A percentile compares a stretch with the other conserved stretches of the same genome.
These are phyloP conservation scores for Masticophis lateralis DNA, from an alignment of 2,797 vertebrate species.

Conservation along the genomic window DNA sequence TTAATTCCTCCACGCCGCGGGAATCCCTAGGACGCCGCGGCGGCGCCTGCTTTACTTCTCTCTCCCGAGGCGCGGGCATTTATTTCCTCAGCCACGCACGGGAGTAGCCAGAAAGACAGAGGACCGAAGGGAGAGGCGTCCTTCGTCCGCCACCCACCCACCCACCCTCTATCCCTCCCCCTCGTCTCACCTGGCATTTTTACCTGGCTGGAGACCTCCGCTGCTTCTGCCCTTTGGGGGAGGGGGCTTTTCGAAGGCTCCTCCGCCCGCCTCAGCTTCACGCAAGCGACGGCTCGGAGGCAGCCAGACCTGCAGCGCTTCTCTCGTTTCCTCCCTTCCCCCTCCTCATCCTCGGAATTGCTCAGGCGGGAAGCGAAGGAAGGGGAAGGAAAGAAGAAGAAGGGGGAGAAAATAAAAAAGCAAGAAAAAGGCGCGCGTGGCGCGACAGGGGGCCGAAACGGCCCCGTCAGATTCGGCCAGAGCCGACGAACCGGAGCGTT, in stretches of 20 bases:
- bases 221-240: not conserved
- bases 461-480: not conserved
- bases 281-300: not conserved
- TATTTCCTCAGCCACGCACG: not conserved
- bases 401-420: not conserved
- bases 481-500: not conserved
- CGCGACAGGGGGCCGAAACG: not conserved
- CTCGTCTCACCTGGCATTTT: not conserved
- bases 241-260: constrained; percentile 6
- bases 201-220: constrained; percentile 23
- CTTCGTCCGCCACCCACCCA: not conserved
- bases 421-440: constrained; percentile 19
- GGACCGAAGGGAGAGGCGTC: not conserved
- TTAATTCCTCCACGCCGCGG: not conserved
- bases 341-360: constrained; percentile 31
- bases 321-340: not conserved
- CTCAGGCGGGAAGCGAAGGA: constrained; percentile 9
- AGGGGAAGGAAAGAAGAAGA: not conserved
- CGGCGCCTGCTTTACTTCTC: not conserved
- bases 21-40: not conserved
- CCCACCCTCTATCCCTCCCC: not conserved
- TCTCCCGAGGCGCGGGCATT: not conserved
- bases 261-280: not conserved
- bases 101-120: not conserved
- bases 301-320: not conserved